Base-by-base conservation (phyloP, 1,140 invertebrate genomes). In the Maconellicoccus hirsutus region DNA sequence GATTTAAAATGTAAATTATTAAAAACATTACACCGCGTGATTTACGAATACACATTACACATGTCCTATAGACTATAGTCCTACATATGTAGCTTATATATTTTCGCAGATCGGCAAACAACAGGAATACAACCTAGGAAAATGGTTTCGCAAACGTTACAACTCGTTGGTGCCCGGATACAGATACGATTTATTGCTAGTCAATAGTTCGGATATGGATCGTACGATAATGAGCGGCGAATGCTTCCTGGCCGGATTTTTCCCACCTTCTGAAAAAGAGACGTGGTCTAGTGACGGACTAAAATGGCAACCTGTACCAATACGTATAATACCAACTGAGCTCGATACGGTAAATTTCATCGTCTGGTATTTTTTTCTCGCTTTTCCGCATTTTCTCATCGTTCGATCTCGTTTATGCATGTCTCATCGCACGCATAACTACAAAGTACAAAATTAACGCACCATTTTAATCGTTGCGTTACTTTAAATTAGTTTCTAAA, bases 191-290 rank as follows among this genome's bases (percentile, higher is more conserved):
- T 83, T 92, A 76, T 84, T 94, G 70, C 84, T 83, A 74, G 79
- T 93, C 0, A 81, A 82, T 69, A 93, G 91, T 71, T 95, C 94
- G 4, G 89, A 94, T 80, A 86, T 88, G 1, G 92, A 96, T 81
- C 84, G 94, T 22, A 94, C 93, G n/a, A 78, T 96, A 4, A 95
- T 94, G 90, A 95, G 92, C 74, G 94, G 92, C 0, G 83, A 90
- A 77, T 82, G 86, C 1, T 89, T 93, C 80, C 81, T 96, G 72
- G 92, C 93, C 72, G 91, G 92, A 12, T 74, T 85, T 21, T 92
- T 88, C 78, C 89, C 91, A 7, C 86, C 86, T 0, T 75, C 76
- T 14, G 81, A 79, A 8, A 42, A 73, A 14, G 78, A 84, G 72
- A 73, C 86, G 4, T 95, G 91, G 90, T 2, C 61, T 4, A 85